Evolutionary conservation across 2,888 invertebrate species (phyloP).

Genomic region (Bibio marci): DNA sequence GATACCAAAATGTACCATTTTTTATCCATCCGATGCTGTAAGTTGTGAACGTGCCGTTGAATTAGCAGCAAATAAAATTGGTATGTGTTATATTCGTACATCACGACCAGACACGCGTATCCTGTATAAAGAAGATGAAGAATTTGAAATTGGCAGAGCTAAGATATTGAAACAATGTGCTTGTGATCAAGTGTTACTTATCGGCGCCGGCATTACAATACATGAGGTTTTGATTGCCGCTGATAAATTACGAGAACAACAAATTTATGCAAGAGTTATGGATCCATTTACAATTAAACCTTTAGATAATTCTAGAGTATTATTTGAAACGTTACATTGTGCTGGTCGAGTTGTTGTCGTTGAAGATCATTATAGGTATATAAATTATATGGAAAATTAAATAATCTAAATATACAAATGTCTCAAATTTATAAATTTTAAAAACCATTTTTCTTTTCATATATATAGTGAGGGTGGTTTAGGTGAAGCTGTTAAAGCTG

Average conservation of each 20-base stretch:
- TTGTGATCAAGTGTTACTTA: constrained; percentile 66
- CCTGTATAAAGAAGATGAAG: constrained; percentile 69
- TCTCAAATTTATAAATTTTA: neutral
- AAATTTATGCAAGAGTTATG: constrained; percentile 63
- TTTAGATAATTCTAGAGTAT: constrained; percentile 57
- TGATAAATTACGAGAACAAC: constrained; percentile 47
- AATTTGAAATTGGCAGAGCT: constrained; percentile 48
- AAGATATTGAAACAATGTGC: constrained; percentile 59
- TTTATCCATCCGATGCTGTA: constrained; percentile 84
- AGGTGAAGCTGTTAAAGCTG: constrained; percentile 85
- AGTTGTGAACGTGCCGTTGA: constrained; percentile 88
- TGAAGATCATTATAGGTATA: constrained; percentile 94
- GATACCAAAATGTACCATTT: constrained; percentile 65
- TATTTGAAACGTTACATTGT: constrained; percentile 60
- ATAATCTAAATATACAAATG: too few species aligned
- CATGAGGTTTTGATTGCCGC: constrained; percentile 81
- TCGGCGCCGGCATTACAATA: constrained; percentile 89
- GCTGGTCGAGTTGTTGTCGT: constrained; percentile 78
- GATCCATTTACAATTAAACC: constrained; percentile 97
- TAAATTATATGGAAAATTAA: too few species aligned
- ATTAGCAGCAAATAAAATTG: constrained; percentile 85
- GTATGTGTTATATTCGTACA: constrained; percentile 91
- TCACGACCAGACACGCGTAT: constrained; percentile 81
- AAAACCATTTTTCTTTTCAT: neutral
- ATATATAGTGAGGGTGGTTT: constrained; percentile 60